Conservation (phyloP, 2,797 vertebrate genomes). For the Podarcis lilfordi region DNA sequence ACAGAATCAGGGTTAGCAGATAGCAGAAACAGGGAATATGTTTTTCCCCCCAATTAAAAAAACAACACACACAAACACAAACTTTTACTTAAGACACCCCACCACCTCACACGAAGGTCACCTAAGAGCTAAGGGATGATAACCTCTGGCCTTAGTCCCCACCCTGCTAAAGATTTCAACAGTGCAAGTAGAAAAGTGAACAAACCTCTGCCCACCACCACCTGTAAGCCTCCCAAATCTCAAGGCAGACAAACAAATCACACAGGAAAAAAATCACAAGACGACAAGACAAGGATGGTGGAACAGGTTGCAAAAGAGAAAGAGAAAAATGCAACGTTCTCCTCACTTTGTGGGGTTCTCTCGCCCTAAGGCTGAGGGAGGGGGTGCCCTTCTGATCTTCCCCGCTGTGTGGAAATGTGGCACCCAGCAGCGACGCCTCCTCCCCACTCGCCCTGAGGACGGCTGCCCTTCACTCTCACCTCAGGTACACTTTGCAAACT, state of each 20-base stretch:
- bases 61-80: not conserved
- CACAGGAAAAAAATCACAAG: slow-evolving; percentile 33
- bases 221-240: slow-evolving; percentile 41
- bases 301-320: not conserved
- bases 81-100: not conserved
- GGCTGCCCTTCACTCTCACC: slow-evolving; percentile 63
- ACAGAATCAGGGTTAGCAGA: not conserved
- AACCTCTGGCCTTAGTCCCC: slow-evolving; percentile 51
- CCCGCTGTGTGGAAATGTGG: not conserved
- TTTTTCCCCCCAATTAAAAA: not conserved
- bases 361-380: not conserved
- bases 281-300: slow-evolving; percentile 7
- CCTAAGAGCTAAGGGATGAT: slow-evolving; percentile 49
- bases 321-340: not conserved
- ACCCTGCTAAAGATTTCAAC: slow-evolving; percentile 35
- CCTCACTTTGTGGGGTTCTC: not conserved
- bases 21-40: not conserved
- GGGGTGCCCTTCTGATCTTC: slow-evolving; percentile 25
- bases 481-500: not conserved
- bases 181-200: slow-evolving; percentile 39
- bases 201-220: slow-evolving; percentile 36
- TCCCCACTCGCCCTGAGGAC: not conserved
- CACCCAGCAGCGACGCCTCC: not conserved
- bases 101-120: not conserved
- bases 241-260: slow-evolving; percentile 55